Evolutionary conservation across 2,888 invertebrate genomes (phyloP).

Genomic region (Neoaliturus tenellus): DNA sequence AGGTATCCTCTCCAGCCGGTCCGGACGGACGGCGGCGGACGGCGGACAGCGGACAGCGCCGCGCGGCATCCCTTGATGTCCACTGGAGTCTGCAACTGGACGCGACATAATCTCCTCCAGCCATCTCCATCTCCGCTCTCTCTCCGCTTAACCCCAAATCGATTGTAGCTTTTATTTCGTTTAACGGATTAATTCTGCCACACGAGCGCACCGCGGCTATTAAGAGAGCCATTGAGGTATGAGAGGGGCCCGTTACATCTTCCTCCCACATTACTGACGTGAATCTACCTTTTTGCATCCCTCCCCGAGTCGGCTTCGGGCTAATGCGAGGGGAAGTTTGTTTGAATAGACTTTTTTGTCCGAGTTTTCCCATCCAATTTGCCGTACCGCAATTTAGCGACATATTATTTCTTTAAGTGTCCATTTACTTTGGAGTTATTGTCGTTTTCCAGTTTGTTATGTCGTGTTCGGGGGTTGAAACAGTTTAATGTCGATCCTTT

Average conservation of each 20-base stretch:
- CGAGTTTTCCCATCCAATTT: slow-evolving; percentile 48
- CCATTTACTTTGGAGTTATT: slow-evolving; percentile 22
- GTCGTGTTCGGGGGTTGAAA: not conserved
- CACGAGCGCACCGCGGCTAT: not conserved
- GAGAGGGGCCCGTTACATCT: not conserved
- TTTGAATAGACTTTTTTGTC: slow-evolving; percentile 49
- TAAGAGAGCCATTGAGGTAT: not conserved
- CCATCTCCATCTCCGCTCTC: slow-evolving; percentile 16
- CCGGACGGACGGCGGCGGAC: not conserved
- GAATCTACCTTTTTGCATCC: slow-evolving; percentile 45
- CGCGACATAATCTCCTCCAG: not conserved
- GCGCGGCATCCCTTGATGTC: not conserved
- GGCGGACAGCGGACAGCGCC: not conserved
- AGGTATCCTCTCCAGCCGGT: not conserved
- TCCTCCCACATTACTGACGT: slow-evolving; percentile 26
- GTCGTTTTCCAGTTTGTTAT: slow-evolving; percentile 11
- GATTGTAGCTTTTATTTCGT: slow-evolving; percentile 27
- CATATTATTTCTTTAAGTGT: slow-evolving; percentile 48
- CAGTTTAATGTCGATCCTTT: slow-evolving; percentile 26
- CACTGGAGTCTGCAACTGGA: slow-evolving; percentile 10
- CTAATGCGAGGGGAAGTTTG: slow-evolving; percentile 32
- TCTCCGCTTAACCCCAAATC: slow-evolving; percentile 16
- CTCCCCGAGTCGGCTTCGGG: not conserved
- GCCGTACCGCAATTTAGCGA: slow-evolving; percentile 42
- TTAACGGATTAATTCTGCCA: slow-evolving; percentile 18